phyloP scores from a whole-genome alignment of 2,888 invertebrate genomes.

The Caenorhabditis sulstoni region DNA sequence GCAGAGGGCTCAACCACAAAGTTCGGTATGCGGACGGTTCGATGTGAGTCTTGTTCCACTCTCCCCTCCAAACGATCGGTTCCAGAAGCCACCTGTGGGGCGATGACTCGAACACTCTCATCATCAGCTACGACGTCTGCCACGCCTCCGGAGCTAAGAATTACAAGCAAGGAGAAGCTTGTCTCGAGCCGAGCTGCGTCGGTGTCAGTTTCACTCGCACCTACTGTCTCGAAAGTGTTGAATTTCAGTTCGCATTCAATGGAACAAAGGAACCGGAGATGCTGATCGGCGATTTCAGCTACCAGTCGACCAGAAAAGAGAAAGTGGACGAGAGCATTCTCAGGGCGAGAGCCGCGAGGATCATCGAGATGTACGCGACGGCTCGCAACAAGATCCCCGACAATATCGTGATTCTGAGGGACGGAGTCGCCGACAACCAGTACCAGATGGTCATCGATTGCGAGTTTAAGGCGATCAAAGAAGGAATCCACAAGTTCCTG shows the following conservation, averaged over 20 bases:
- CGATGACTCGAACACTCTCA: slow-evolving; percentile 15
- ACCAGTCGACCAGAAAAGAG: slow-evolving; percentile 57
- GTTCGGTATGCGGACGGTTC: slow-evolving; percentile 27
- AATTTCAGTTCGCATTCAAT: slow-evolving; percentile 60
- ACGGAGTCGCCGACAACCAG: slow-evolving; percentile 69
- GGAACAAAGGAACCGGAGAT: slow-evolving; percentile 47
- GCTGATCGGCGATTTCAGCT: slow-evolving; percentile 67
- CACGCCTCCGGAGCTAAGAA: slow-evolving; percentile 42
- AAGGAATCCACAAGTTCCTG: slow-evolving; percentile 48
- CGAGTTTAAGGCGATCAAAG: slow-evolving; percentile 52
- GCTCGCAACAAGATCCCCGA: slow-evolving; percentile 44
- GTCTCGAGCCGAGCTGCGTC: slow-evolving; percentile 48
- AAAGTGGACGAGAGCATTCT: slow-evolving; percentile 56
- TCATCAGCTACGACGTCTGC: slow-evolving; percentile 62
- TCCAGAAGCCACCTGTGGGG: slow-evolving; percentile 40
- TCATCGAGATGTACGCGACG: slow-evolving; percentile 38
- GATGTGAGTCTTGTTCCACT: slow-evolving; percentile 14
- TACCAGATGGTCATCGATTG: slow-evolving; percentile 56
- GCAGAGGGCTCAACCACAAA: slow-evolving; percentile 53
- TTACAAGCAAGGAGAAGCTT: slow-evolving; percentile 17
- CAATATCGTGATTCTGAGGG: slow-evolving; percentile 60
- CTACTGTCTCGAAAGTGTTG: too few species aligned
- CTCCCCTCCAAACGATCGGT: background rate
- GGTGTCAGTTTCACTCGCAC: slow-evolving; percentile 45
- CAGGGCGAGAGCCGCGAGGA: slow-evolving; percentile 48